A percentile compares a stretch with the other conserved stretches of the same genome.
Conservation (phyloP, 2,888 invertebrate species). For the Harpalus rubripes region DNA sequence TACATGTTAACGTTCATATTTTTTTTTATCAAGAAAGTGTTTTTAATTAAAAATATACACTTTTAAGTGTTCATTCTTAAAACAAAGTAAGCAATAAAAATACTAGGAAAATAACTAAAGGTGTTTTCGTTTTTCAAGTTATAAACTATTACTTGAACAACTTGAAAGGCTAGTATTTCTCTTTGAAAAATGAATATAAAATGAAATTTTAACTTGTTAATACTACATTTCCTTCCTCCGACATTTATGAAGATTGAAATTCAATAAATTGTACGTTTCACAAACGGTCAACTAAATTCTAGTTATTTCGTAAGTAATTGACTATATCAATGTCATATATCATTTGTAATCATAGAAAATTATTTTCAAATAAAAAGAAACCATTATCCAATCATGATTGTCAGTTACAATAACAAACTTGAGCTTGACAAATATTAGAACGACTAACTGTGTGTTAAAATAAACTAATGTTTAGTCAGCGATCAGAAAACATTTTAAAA, state of each 20-base stretch:
- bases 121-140: neutral
- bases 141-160: neutral
- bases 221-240: neutral
- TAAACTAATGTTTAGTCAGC: constrained; percentile 59
- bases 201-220: neutral
- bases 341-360: constrained; percentile 46
- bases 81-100: too few relatives aligned
- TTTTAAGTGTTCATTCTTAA: too few relatives aligned
- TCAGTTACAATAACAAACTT: constrained; percentile 34
- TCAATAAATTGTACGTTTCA: constrained; percentile 24
- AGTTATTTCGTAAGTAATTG: constrained; percentile 42
- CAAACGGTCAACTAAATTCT: constrained; percentile 22
- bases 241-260: constrained; percentile 5
- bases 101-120: neutral
- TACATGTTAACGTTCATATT: too few relatives aligned
- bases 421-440: constrained; percentile 26
- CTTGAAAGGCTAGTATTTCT: neutral
- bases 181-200: neutral
- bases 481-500: constrained; percentile 51
- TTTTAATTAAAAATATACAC: too few relatives aligned
- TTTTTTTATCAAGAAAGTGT: too few relatives aligned
- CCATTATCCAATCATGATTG: constrained; percentile 43
- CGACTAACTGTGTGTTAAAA: constrained; percentile 17
- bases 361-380: constrained; percentile 53
- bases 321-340: constrained; percentile 26